A percentile compares a stretch with the other conserved stretches of the same genome.
These are phyloP conservation scores for Papilio polytes DNA, from an alignment of 1,140 invertebrate genomes.

Conservation along the genomic window DNA sequence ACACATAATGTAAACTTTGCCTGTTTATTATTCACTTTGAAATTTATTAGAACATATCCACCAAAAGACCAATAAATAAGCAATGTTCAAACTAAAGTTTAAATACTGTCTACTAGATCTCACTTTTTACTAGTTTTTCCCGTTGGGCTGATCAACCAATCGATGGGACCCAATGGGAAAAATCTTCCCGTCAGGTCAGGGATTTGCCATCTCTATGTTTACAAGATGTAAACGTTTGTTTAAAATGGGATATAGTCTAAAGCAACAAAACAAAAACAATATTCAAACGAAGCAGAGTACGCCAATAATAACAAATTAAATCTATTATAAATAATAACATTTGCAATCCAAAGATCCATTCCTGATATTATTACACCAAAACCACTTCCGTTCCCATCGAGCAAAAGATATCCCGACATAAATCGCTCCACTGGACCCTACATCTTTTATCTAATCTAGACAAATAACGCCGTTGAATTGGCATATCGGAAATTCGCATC, in stretches of 20 bases:
- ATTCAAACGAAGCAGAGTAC: no score
- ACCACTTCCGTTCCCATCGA: conserved; percentile 33
- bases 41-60: not conserved
- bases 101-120: no score
- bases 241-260: no score
- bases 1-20: not conserved
- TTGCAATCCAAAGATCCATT: not conserved
- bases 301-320: not conserved
- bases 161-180: no score
- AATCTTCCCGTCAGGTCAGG: not conserved
- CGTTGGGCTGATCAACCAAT: no score
- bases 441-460: conserved; percentile 41
- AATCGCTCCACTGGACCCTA: conserved; percentile 34
- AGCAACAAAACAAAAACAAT: no score
- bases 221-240: no score
- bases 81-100: no score
- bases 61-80: no score
- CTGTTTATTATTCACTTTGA: not conserved
- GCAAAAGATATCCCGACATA: conserved; percentile 25
- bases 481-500: conserved; percentile 39
- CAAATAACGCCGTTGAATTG: conserved; percentile 39
- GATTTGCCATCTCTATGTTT: no score
- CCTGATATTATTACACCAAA: conserved; percentile 12
- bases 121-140: no score
- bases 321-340: not conserved